Evolutionary conservation across 2,797 vertebrate species (phyloP).

Genomic region (Clamator glandarius): DNA sequence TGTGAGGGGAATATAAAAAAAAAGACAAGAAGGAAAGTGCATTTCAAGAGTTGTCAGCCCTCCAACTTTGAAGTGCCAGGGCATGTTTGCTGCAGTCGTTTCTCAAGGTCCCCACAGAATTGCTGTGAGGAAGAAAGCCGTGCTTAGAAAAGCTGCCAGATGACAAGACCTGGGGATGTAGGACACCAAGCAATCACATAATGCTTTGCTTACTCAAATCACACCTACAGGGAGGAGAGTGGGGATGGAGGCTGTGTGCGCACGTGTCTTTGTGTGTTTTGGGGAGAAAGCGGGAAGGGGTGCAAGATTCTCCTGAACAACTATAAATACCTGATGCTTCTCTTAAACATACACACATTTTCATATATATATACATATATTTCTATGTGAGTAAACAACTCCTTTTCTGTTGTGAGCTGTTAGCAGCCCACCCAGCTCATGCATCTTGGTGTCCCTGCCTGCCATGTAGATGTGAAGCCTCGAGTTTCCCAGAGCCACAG

Average conservation of each 20-base stretch:
- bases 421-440: background rate
- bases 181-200: conserved; percentile 37
- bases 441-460: background rate
- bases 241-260: background rate
- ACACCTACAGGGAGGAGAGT: conserved; percentile 2
- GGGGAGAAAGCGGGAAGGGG: background rate
- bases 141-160: conserved; percentile 53
- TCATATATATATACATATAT: background rate
- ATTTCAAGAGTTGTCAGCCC: conserved; percentile 21
- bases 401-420: background rate
- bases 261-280: background rate
- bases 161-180: conserved; percentile 52
- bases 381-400: background rate
- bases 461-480: background rate
- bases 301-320: background rate
- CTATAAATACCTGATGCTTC: background rate
- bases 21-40: conserved; percentile 3
- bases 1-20: background rate
- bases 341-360: background rate
- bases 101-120: conserved; percentile 54
- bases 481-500: background rate
- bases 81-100: conserved; percentile 47
- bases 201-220: conserved; percentile 15
- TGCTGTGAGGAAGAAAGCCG: conserved; percentile 37
- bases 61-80: conserved; percentile 60